phyloP scores from a whole-genome alignment of 2,113 vertebrate species.

The Gasterosteus nipponicus region DNA sequence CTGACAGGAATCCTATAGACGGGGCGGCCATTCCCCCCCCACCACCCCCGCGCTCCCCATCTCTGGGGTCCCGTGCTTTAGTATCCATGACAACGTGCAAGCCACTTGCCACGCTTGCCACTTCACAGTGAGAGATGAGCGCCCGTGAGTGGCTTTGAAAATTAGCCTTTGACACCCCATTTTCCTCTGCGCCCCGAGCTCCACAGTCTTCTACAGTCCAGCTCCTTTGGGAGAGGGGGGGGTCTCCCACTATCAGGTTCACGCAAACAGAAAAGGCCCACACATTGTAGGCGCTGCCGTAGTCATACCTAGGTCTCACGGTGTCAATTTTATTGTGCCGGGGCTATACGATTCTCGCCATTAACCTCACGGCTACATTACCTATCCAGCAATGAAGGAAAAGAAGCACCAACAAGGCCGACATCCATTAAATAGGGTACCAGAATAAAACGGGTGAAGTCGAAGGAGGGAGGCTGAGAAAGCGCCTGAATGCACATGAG shows the following conservation, averaged over 20 bases:
- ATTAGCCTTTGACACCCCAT: conserved; percentile 83
- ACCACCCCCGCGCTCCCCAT: conserved; percentile 68
- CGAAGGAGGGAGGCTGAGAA: conserved; percentile 36
- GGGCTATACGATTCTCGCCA: conserved; percentile 71
- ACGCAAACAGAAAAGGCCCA: conserved; percentile 51
- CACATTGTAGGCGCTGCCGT: conserved; percentile 37
- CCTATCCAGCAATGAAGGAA: conserved; percentile 43
- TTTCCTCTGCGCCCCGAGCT: conserved; percentile 57
- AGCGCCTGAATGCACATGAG: conserved; percentile 56
- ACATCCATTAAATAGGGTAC: conserved; percentile 51
- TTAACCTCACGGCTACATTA: conserved; percentile 75
- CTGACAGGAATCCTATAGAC: conserved; percentile 99
- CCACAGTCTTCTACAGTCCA: conserved; percentile 38
- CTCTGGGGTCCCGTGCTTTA: conserved; percentile 94
- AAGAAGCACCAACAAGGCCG: conserved; percentile 34
- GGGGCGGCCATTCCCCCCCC: conserved; percentile 94
- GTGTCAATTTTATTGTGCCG: conserved; percentile 66
- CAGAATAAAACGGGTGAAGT: conserved; percentile 49
- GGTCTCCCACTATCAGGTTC: conserved; percentile 44
- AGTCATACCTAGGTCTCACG: conserved; percentile 52
- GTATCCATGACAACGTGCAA: conserved; percentile 94
- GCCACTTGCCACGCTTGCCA: conserved; percentile 86
- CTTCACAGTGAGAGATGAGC: conserved; percentile 84
- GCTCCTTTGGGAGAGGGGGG: conserved; percentile 36
- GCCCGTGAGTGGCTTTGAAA: conserved; percentile 80